Base-by-base conservation (phyloP, 1,140 invertebrate species). In the Drosophila leontia region DNA sequence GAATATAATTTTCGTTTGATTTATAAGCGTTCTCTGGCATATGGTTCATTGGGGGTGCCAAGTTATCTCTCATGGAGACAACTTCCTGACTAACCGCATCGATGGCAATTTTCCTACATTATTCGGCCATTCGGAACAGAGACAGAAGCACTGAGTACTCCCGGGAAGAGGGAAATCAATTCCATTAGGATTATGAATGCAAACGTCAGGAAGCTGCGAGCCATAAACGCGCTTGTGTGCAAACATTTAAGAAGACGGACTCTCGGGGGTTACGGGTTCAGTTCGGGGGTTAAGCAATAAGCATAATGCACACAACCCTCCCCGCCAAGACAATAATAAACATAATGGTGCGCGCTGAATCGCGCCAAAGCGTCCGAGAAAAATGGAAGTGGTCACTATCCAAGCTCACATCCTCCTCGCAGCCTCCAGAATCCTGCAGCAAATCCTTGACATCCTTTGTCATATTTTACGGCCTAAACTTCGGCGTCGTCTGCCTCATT, bases 101-200 rank as follows among this genome's bases (percentile, higher is more conserved):
- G 70, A 50, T 39, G 56, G 74, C 78, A 84, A 69, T 86, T 86
- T 86, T 86, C 78, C 50, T 64, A 84, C 63, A 88, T 88, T 84
- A 88, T 88, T 72, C 78, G 58, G 42, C 60, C 70, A 82, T 85
- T 67, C 69, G 42, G 68, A 59, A 56, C 84, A 78, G 65, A 70
- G 47, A 48, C 45, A 23, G 45, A 7, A 12, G 55, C 42, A 61
- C 6, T n/a, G n/a, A 51, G n/a, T 51, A 8, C 6, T 47, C 9
- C 29, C 26, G 42, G 42, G 29, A 8, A 13, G 39, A 44, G 42
- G 26, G 63, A 85, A 90, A 90, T 90, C 85, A 90, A 90, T 90
- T 90, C 81, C 85, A 90, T 90, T 90, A 90, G 85, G 85, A 90
- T 90, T 90, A 90, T 90, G 85, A 85, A 85, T 82, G 86, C 85